Evolutionary conservation across 2,113 vertebrate genomes (phyloP).

Genomic region (Lepidothrix coronata): DNA sequence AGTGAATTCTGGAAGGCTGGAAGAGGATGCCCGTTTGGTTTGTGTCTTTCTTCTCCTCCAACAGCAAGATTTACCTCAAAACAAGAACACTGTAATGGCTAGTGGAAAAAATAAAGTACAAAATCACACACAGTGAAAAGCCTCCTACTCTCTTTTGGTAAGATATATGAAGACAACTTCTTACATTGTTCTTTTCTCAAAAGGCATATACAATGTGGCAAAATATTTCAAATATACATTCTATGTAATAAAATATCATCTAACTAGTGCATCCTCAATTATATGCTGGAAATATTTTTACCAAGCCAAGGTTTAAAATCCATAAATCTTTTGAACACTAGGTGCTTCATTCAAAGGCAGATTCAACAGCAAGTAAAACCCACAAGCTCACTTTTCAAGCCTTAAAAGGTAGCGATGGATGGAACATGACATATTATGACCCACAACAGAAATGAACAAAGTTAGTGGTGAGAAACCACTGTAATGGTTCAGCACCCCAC

Average conservation of each 20-base stretch:
- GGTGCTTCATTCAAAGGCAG: slow-evolving; percentile 48
- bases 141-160: slow-evolving; percentile 35
- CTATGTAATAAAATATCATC: slow-evolving; percentile 60
- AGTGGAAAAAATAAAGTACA: slow-evolving; percentile 31
- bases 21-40: neutral
- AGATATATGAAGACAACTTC: slow-evolving; percentile 43
- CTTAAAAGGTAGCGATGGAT: slow-evolving; percentile 12
- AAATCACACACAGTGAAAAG: slow-evolving; percentile 49
- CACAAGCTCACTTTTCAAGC: slow-evolving; percentile 24
- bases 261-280: slow-evolving; percentile 54
- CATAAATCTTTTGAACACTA: slow-evolving; percentile 19
- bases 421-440: neutral
- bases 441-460: slow-evolving; percentile 7
- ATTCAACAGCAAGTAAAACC: slow-evolving; percentile 40
- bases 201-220: slow-evolving; percentile 59
- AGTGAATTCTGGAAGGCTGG: neutral
- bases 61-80: slow-evolving; percentile 15
- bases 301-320: slow-evolving; percentile 43
- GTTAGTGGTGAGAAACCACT: neutral
- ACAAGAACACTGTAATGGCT: slow-evolving; percentile 41
- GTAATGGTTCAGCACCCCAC: neutral
- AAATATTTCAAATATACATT: slow-evolving; percentile 65
- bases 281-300: slow-evolving; percentile 54
- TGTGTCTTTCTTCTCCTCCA: neutral
- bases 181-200: slow-evolving; percentile 57